phyloP scores from a whole-genome alignment of 2,113 vertebrate genomes.

The Anseranas semipalmata region DNA sequence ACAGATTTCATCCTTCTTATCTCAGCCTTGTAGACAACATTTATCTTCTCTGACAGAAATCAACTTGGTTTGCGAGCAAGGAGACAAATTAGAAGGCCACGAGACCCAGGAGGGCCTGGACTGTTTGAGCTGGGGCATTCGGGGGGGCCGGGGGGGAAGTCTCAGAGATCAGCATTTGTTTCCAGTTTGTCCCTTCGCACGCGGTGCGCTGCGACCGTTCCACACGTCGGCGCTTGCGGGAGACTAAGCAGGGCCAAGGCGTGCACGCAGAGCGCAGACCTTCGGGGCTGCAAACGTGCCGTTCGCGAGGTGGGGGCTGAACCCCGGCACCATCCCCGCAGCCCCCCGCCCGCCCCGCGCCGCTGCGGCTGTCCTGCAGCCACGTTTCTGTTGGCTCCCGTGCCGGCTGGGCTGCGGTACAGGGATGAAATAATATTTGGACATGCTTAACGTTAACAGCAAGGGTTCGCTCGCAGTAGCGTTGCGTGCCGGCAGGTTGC shows the following conservation, averaged over 20 bases:
- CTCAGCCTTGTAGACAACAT: not conserved
- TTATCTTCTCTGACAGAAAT: slow-evolving; percentile 34
- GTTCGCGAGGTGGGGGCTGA: not conserved
- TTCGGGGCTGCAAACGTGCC: not conserved
- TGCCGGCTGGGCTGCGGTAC: not conserved
- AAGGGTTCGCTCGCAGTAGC: not conserved
- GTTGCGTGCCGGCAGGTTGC: not conserved
- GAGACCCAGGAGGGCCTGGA: not conserved
- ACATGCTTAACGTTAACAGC: not conserved
- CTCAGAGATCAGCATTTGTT: not conserved
- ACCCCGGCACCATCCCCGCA: not conserved
- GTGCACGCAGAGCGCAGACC: fast-evolving
- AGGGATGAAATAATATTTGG: slow-evolving; percentile 39
- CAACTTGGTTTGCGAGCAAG: not conserved
- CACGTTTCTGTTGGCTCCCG: not conserved
- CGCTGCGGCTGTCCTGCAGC: not conserved
- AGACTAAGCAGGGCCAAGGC: not conserved
- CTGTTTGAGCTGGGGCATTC: not conserved
- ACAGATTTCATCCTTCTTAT: slow-evolving; percentile 24
- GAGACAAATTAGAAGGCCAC: not conserved
- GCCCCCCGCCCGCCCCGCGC: not conserved
- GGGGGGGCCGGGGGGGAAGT: not conserved
- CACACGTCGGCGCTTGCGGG: fast-evolving
- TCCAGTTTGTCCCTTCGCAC: not conserved
- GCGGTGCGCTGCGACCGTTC: fast-evolving